Conservation (phyloP, 2,888 invertebrate genomes). For the Neocrepidodera transversa region DNA sequence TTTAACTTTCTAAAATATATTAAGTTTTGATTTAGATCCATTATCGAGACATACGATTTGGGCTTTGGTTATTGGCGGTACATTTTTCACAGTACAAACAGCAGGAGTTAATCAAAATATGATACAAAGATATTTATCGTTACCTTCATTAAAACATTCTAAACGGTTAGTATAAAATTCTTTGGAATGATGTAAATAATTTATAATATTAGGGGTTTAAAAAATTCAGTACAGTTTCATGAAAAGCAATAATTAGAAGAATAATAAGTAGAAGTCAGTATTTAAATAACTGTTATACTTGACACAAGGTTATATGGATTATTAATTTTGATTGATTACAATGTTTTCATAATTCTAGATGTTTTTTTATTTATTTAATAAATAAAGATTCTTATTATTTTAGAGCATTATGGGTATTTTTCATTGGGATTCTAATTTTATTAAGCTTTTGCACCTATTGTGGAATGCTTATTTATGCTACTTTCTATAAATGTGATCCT, state of each 20-base stretch:
- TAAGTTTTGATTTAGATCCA: conserved; percentile 77
- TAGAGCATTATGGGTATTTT: conserved; percentile 78
- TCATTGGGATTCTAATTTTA: conserved; percentile 76
- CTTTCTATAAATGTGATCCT: conserved; percentile 85
- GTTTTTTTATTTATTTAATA: no score
- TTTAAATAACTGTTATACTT: no score
- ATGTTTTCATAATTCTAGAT: conserved; percentile 2
- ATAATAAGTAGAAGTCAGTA: background rate
- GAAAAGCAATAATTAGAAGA: background rate
- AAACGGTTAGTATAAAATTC: conserved; percentile 11
- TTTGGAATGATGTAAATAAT: background rate
- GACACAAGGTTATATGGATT: no score
- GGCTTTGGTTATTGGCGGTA: conserved; percentile 79
- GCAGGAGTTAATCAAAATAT: conserved; percentile 87
- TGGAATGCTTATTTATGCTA: conserved; percentile 86
- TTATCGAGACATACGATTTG: conserved; percentile 83
- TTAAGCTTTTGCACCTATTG: conserved; percentile 83
- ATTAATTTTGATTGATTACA: background rate
- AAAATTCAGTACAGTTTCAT: no score
- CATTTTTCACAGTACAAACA: conserved; percentile 80
- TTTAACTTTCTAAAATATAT: conserved; percentile 43
- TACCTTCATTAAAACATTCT: conserved; percentile 67
- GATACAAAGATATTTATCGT: conserved; percentile 83
- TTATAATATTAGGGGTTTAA: no score
- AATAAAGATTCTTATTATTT: no score